Percentiles rank a stretch among this genome's conserved stretches.
These are phyloP conservation scores for Cygnus atratus DNA, from an alignment of 2,113 vertebrate species.

Conservation along the genomic window DNA sequence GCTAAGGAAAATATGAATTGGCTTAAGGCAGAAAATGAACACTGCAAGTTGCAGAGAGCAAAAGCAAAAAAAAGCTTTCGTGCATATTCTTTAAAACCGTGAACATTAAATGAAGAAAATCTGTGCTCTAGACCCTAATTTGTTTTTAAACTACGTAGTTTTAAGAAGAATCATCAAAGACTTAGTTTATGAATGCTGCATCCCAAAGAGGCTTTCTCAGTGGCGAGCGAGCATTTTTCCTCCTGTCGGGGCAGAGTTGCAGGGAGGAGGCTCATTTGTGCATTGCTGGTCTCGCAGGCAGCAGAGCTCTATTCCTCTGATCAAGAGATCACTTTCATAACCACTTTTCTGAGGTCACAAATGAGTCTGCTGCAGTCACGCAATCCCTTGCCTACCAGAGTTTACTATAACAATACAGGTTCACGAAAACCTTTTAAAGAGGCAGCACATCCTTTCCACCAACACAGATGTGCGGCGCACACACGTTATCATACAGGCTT, in stretches of 20 bases:
- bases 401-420: conserved; percentile 70
- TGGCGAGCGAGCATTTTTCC: conserved; percentile 24
- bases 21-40: not conserved
- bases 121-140: not conserved
- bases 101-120: not conserved
- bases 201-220: not conserved
- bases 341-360: conserved; percentile 89
- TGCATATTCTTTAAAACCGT: not conserved
- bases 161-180: not conserved
- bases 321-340: conserved; percentile 90
- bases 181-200: not conserved
- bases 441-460: conserved; percentile 56
- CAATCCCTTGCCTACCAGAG: conserved; percentile 82
- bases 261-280: conserved; percentile 78
- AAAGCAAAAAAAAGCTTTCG: not conserved
- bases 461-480: not conserved
- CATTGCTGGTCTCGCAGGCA: conserved; percentile 76
- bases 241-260: conserved; percentile 39
- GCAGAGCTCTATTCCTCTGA: conserved; percentile 66
- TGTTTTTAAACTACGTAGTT: not conserved
- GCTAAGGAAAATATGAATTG: not conserved
- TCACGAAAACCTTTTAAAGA: conserved; percentile 77
- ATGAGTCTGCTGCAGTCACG: conserved; percentile 89
- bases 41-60: not conserved
- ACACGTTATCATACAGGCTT: fast-evolving